Base-by-base conservation (phyloP, 2,797 vertebrate genomes). In the Myotis vivesi region DNA sequence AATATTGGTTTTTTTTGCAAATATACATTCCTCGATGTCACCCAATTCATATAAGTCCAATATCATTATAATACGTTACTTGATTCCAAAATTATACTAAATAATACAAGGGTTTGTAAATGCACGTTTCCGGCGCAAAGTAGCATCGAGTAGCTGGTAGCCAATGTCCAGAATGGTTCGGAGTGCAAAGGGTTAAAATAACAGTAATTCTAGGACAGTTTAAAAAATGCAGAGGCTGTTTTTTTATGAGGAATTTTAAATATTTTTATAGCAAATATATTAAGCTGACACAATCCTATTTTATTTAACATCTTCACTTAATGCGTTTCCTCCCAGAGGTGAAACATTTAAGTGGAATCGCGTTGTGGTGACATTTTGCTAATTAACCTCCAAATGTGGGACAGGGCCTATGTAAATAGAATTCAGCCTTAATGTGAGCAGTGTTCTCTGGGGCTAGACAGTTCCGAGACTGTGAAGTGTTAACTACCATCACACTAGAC, bases 381-480 rank as follows among this genome's bases (percentile, higher is more conserved):
- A 96, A 95, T 97, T 96, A 96, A 76, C 83, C 33, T 94, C 55
- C 59, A 82, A 94, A 86, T 75, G 66, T 87, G 53, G 57, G 46
- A 75, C 77, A 89, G 23, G 1, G 20, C 28, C 94, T 87, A 81
- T 53, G 19, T 94, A 92, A 93, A 85, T 46, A 91, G 83, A 96
- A 77, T 83, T 89, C 79, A 94, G 0, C 41, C 33, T 95, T 86
- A 81, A 91, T 62, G 33, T 82, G 68, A 92, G 62, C 46, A 87
- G n/a, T 86, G 64, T 73, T 80, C 94, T 85, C 80, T 83, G 16
- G 19, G 79, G 13, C 79, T 89, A 89, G 82, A 93, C 75, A 89
- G 49, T n/a, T 93, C 20, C 23, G 73, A 77, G 86, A 75, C 55
- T 68, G 55, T 46, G 72, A 79, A 59, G 72, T 93, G 85, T 80